Percentiles rank a stretch among this genome's conserved stretches.
Conservation (phyloP, 2,113 vertebrate species). For the Arvicanthis niloticus region DNA sequence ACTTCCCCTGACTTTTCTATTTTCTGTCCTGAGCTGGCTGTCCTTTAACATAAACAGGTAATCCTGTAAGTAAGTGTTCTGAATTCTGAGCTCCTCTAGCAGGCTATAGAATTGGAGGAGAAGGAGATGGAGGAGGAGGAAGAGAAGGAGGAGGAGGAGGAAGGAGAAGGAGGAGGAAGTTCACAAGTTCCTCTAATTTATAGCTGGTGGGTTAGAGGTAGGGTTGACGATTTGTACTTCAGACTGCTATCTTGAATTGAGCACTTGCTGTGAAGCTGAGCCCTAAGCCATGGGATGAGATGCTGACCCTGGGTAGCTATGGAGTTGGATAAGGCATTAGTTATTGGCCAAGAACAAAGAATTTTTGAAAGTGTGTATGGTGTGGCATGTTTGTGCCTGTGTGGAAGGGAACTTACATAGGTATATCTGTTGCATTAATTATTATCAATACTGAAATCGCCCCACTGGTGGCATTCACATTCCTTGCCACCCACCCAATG, state of each 20-base stretch:
- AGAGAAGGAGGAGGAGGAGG: neutral
- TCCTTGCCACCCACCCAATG: too few relatives aligned
- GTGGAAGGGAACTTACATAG: neutral
- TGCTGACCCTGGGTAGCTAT: neutral
- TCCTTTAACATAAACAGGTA: neutral
- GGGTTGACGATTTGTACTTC: too few relatives aligned
- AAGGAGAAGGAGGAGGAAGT: neutral
- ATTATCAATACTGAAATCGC: too few relatives aligned
- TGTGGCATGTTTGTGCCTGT: neutral
- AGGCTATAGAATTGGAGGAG: too few relatives aligned
- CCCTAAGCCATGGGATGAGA: neutral
- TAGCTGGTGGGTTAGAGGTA: too few relatives aligned
- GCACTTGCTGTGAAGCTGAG: neutral
- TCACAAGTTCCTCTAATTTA: too few relatives aligned
- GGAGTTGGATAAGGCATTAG: fast-evolving
- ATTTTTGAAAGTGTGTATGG: fast-evolving
- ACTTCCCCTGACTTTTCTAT: too few relatives aligned
- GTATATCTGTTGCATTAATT: too few relatives aligned
- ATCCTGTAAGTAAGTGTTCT: neutral
- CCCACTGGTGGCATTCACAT: too few relatives aligned
- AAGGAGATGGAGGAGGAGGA: neutral
- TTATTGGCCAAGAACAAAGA: neutral
- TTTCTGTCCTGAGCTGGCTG: too few relatives aligned
- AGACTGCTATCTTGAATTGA: neutral
- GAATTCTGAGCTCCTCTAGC: neutral